Base-by-base conservation (phyloP, 2,113 vertebrate genomes). In the Daubentonia madagascariensis region DNA sequence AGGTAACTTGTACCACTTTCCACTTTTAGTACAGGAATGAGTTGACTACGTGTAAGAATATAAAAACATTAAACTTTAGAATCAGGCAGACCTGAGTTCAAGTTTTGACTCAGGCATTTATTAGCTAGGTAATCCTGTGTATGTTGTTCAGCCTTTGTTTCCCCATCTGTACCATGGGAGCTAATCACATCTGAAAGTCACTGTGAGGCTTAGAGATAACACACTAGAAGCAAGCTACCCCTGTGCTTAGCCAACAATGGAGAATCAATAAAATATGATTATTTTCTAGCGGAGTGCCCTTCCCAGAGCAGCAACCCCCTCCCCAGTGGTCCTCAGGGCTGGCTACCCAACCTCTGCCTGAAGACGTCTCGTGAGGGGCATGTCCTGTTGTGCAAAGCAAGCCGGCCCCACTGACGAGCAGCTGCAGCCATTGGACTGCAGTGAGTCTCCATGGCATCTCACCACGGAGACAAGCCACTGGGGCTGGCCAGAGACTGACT, bases 361-460 rank as follows among this genome's bases (percentile, higher is more conserved):
- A 43, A 83, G 54, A 48, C 8, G 43, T 81, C 79, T 17, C 22
- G 9, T 22, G 48, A 94, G 59, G 28, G 7, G 14, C 45, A 6
- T 1, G 0, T 45, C 68, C 23, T 45, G 13, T 4, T n/a, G 9
- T 16, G 30, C 57, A 25, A 37, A 54, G 67, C 50, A 45, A 75
- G 70, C 75, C 50, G 35, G 86, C 20, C 32, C 70, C 43, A 18
- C 37, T 4, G 37, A 11, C 14, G 17, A 87, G 73, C 6, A 70
- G 52, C 76, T 54, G 6, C 14, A 43, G 73, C 43, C 45, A 2
- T 9, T 23, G 65, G 35, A 32, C 23, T 35, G 6, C 30, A 13
- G 25, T 14, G 2, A 0, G 35, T 23, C 20, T n/a, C 28, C 0
- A 6, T 1, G 28, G 67, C 45, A 1, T 45, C 20, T 79, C 35